A percentile compares a stretch with the other conserved stretches of the same genome.
These are phyloP conservation scores for Sinohyriopsis cumingii DNA, from an alignment of 2,888 invertebrate species.

Conservation along the genomic window DNA sequence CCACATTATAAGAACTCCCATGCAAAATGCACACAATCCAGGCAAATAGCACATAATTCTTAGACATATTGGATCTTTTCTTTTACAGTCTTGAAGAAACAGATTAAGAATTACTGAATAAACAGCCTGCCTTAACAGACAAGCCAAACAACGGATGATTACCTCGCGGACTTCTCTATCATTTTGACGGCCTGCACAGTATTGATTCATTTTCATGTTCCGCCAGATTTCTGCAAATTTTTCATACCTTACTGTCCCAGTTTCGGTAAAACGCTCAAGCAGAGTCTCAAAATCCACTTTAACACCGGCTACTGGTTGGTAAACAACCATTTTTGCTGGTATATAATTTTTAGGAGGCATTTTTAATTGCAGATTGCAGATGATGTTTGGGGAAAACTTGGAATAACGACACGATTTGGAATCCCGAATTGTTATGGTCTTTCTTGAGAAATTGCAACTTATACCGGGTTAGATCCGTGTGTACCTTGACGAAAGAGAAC, in stretches of 20 bases:
- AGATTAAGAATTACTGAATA: not conserved
- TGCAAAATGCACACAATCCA: not conserved
- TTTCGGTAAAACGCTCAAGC: slow-evolving; percentile 51
- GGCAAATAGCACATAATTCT: not conserved
- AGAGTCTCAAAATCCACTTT: slow-evolving; percentile 59
- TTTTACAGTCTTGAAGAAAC: not conserved
- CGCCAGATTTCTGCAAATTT: slow-evolving; percentile 61
- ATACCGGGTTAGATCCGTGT: too few relatives aligned
- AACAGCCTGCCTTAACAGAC: not conserved
- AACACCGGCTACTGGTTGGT: slow-evolving; percentile 52
- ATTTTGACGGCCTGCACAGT: slow-evolving; percentile 58
- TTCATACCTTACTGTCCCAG: slow-evolving; percentile 63
- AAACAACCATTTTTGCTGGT: slow-evolving; percentile 14
- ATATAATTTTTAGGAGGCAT: slow-evolving; percentile 3
- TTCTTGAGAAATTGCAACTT: too few relatives aligned
- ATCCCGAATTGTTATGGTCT: too few relatives aligned
- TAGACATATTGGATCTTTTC: not conserved
- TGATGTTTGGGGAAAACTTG: too few relatives aligned
- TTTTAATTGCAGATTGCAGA: too few relatives aligned
- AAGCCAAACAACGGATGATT: not conserved
- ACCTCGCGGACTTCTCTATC: slow-evolving; percentile 64
- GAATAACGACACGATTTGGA: too few relatives aligned
- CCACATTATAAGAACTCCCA: too few relatives aligned
- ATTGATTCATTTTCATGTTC: slow-evolving; percentile 54
- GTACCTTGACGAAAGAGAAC: too few relatives aligned